Conservation (phyloP, 2,888 invertebrate species). For the Ochropleura plecta region DNA sequence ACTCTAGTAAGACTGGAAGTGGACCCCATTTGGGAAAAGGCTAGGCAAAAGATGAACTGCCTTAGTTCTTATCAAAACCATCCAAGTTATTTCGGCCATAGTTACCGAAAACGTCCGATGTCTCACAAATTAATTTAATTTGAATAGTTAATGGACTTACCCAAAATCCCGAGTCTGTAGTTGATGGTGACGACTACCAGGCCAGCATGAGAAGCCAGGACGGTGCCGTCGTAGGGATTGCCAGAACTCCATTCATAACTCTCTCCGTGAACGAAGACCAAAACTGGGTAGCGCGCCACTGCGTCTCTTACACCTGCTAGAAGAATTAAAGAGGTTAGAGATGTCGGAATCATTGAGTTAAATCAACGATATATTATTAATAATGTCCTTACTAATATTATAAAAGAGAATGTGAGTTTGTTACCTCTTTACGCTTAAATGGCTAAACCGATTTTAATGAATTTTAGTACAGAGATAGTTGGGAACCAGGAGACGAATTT, state of each 20-base stretch:
- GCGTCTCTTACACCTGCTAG: slow-evolving; percentile 92
- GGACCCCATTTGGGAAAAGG: too few relatives aligned
- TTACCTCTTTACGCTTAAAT: too few relatives aligned
- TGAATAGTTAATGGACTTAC: slow-evolving; percentile 88
- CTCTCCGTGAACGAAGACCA: slow-evolving; percentile 98
- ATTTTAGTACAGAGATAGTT: too few relatives aligned
- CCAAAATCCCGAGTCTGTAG: slow-evolving; percentile 95
- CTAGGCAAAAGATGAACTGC: too few relatives aligned
- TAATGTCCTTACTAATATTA: too few relatives aligned
- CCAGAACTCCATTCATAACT: slow-evolving; percentile 99
- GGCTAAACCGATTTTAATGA: too few relatives aligned
- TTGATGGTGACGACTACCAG: slow-evolving; percentile 97
- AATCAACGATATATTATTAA: not conserved
- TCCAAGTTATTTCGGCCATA: not conserved
- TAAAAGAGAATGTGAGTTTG: too few relatives aligned
- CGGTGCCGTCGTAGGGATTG: slow-evolving; percentile 99
- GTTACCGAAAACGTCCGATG: not conserved
- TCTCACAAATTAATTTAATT: not conserved
- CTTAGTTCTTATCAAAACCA: not conserved
- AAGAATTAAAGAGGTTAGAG: slow-evolving; percentile 55
- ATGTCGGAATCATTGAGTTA: not conserved
- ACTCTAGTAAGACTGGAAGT: too few relatives aligned
- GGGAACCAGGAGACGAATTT: too few relatives aligned
- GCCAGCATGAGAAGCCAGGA: slow-evolving; percentile 97
- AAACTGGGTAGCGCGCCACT: slow-evolving; percentile 94